Percentiles rank a stretch among this genome's conserved stretches.
Conservation (phyloP, 2,888 invertebrate species). For the Chirona hameri region DNA sequence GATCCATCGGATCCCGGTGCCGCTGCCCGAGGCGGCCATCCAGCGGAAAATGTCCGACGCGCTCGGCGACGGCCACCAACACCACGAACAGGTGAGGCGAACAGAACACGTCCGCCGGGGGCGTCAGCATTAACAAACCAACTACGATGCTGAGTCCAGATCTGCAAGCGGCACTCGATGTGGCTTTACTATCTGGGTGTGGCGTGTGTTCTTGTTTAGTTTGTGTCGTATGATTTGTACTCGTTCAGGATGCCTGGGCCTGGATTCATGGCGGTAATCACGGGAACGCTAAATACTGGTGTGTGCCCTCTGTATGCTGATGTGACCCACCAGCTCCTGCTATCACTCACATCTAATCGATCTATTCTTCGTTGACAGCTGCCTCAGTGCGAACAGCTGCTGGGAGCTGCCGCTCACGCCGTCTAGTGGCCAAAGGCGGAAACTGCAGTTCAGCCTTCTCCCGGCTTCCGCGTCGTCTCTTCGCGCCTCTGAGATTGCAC, state of each 20-base stretch:
- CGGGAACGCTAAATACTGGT: background rate
- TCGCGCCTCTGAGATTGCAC: too few relatives aligned
- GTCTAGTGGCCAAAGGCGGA: background rate
- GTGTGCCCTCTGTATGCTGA: background rate
- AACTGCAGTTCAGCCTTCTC: too few relatives aligned
- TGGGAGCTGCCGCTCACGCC: background rate
- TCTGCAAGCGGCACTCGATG: too few relatives aligned
- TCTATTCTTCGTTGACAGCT: background rate
- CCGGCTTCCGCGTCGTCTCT: too few relatives aligned
- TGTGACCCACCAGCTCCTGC: background rate
- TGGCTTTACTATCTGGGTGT: too few relatives aligned
- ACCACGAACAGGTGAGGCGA: background rate
- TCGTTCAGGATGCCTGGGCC: background rate
- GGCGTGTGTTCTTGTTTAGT: too few relatives aligned
- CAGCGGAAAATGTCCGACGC: background rate
- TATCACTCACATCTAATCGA: background rate
- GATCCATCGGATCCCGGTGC: conserved; percentile 51
- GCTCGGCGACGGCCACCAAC: background rate
- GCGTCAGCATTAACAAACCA: too few relatives aligned
- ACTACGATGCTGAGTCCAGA: too few relatives aligned
- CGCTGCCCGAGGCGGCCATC: background rate
- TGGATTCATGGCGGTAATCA: background rate
- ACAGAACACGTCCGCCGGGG: background rate
- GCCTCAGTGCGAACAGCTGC: background rate
- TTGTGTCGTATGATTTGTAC: background rate